phyloP scores from a whole-genome alignment of 2,113 vertebrate species.

The Nibea albiflora region DNA sequence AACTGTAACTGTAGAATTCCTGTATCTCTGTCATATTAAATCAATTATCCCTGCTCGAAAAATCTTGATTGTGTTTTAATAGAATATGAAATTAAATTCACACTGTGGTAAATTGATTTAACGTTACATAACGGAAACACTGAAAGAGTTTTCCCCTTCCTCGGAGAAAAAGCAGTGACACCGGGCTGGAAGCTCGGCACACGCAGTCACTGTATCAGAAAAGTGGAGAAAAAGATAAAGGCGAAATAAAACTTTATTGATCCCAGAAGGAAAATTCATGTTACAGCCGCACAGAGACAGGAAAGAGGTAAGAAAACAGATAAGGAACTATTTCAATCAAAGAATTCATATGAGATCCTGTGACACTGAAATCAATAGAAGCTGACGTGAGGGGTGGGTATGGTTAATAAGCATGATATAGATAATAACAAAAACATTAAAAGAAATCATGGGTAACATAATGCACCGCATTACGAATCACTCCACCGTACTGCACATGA shows the following conservation, averaged over 20 bases:
- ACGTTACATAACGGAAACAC: not conserved
- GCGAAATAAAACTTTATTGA: not conserved
- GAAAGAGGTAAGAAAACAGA: not conserved
- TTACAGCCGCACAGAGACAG: not conserved
- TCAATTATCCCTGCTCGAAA: constrained; percentile 17
- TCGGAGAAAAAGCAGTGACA: not conserved
- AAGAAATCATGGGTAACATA: not conserved
- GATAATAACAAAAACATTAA: not conserved
- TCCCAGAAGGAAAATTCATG: too few species aligned
- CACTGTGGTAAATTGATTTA: constrained; percentile 32
- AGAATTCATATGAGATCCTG: not conserved
- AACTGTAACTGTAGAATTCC: not conserved
- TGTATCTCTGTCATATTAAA: constrained; percentile 15
- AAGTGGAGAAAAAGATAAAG: not conserved
- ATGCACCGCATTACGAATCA: not conserved
- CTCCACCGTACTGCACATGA: not conserved
- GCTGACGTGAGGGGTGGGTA: not conserved
- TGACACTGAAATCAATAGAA: not conserved
- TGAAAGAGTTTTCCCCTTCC: not conserved
- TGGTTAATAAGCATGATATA: not conserved
- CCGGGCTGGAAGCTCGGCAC: not conserved
- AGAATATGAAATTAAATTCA: constrained; percentile 28
- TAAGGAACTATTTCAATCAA: not conserved
- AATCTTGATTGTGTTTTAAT: constrained; percentile 37
- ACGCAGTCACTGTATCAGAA: not conserved